Conservation (phyloP, 2,113 vertebrate genomes). For the Ctenomys sociabilis region DNA sequence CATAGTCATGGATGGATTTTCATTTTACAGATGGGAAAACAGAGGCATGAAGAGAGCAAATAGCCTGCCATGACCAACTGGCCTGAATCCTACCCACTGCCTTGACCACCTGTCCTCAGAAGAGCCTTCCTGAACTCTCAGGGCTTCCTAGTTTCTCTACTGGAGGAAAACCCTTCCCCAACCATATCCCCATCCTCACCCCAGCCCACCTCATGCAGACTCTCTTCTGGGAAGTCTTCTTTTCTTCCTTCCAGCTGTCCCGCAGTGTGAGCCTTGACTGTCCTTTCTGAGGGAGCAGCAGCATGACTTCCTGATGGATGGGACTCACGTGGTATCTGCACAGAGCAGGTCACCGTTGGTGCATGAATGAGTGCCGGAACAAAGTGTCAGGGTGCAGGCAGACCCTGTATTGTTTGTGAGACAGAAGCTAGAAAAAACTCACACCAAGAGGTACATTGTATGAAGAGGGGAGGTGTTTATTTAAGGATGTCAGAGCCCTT, state of each 20-base stretch:
- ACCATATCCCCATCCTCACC: not conserved
- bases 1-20: not conserved
- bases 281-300: not conserved
- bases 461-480: not conserved
- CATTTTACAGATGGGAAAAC: not conserved
- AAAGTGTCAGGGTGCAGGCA: not conserved
- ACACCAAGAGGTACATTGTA: not conserved
- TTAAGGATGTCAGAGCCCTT: not conserved
- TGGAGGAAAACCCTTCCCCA: not conserved
- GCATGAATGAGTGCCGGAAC: not conserved
- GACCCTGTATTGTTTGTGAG: not conserved
- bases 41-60: not conserved
- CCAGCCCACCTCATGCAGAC: not conserved
- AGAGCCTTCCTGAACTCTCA: too few relatives aligned
- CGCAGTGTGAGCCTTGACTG: not conserved
- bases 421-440: not conserved
- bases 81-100: not conserved
- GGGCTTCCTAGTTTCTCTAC: not conserved
- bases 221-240: not conserved
- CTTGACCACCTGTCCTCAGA: not conserved
- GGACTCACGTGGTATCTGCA: not conserved
- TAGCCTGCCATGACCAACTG: not conserved
- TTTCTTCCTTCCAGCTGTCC: not conserved
- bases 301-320: not conserved
- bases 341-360: not conserved